Evolutionary conservation across 2,888 invertebrate species (phyloP).

Genomic region (Trichogramma dendrolimi): DNA sequence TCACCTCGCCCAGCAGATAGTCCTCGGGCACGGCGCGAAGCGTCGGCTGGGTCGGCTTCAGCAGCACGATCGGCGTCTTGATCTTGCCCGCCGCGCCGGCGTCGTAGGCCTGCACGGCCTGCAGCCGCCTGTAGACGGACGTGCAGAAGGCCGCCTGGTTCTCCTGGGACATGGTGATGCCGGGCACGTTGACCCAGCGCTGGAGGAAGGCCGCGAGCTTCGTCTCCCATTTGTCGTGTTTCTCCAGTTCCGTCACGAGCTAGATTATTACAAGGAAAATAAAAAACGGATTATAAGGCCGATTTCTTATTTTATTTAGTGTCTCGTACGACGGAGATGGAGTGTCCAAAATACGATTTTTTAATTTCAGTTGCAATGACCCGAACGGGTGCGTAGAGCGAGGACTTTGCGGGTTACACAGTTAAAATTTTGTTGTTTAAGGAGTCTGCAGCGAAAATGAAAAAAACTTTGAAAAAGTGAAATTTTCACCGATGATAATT

Average conservation of each 20-base stretch:
- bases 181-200: constrained; percentile 40
- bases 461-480: no score
- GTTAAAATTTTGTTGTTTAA: no score
- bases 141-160: constrained; percentile 50
- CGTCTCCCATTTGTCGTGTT: constrained; percentile 58
- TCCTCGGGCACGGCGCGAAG: constrained; percentile 59
- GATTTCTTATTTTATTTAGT: no score
- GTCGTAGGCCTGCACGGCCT: constrained; percentile 56
- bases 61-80: constrained; percentile 59
- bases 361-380: no score
- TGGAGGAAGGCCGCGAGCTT: constrained; percentile 57
- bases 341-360: no score
- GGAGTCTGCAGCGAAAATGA: no score
- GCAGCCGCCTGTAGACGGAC: constrained; percentile 57
- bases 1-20: constrained; percentile 59
- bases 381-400: no score
- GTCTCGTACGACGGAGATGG: no score
- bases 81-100: constrained; percentile 53
- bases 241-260: constrained; percentile 52
- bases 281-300: no score
- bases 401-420: no score
- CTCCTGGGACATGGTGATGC: constrained; percentile 44
- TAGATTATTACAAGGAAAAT: constrained; percentile 25
- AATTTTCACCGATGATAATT: no score
- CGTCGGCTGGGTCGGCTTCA: constrained; percentile 62